phyloP scores from a whole-genome alignment of 2,113 vertebrate species.

The Anoplopoma fimbria region DNA sequence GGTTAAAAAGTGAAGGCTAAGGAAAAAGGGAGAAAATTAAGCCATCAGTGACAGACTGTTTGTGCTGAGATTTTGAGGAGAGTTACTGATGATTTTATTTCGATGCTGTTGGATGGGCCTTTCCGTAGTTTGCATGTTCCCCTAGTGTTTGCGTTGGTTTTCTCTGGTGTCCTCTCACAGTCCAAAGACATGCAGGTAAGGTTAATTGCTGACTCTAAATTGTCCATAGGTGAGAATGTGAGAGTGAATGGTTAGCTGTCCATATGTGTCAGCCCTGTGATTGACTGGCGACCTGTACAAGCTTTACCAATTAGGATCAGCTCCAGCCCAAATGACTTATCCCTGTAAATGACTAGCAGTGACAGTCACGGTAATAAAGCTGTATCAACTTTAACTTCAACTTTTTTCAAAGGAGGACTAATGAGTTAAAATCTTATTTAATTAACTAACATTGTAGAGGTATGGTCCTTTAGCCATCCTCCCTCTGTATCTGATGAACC shows the following conservation, averaged over 20 bases:
- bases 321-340: not conserved
- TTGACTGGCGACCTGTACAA: not conserved
- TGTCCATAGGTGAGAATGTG: not conserved
- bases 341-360: not conserved
- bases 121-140: not conserved
- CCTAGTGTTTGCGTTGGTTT: not conserved
- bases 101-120: not conserved
- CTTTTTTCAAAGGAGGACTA: not conserved
- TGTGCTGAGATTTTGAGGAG: not conserved
- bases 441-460: not conserved
- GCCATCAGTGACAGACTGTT: not conserved
- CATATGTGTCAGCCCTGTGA: not conserved
- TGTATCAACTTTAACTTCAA: not conserved
- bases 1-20: slow-evolving; percentile 1
- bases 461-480: not conserved
- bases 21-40: not conserved
- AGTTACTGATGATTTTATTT: not conserved
- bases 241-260: not conserved
- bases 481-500: not conserved
- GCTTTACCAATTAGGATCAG: not conserved
- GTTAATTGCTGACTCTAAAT: not conserved
- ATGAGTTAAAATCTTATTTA: not conserved
- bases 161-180: no score
- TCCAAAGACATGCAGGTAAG: no score
- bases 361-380: not conserved